Percentiles rank a stretch among this genome's conserved stretches.
Evolutionary conservation across 2,888 invertebrate species (phyloP).

Genomic region (Drosophila sordidapex): DNA sequence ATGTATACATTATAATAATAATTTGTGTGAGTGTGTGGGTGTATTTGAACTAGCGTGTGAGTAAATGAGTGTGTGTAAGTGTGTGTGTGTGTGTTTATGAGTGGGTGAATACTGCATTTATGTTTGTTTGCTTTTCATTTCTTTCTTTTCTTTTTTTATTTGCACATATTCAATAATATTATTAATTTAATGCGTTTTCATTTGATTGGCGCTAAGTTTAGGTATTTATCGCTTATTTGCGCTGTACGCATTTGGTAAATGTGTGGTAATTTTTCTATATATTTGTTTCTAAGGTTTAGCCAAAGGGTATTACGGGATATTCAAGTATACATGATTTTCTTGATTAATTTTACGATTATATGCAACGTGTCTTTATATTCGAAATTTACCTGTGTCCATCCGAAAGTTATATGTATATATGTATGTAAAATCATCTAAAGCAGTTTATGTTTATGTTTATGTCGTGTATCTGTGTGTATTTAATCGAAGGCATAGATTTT

Average conservation of each 20-base stretch:
- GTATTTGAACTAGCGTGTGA: constrained; percentile 20
- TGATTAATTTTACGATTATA: constrained; percentile 55
- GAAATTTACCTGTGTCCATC: constrained; percentile 65
- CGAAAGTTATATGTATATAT: constrained; percentile 47
- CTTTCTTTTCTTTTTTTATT: constrained; percentile 1
- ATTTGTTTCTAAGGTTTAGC: constrained; percentile 58
- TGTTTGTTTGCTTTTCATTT: constrained; percentile 13
- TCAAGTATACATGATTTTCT: constrained; percentile 46
- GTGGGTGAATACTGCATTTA: constrained; percentile 19
- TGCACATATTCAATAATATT: constrained; percentile 27
- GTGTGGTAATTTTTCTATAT: constrained; percentile 54
- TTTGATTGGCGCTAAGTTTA: constrained; percentile 20
- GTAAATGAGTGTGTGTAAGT: constrained; percentile 10
- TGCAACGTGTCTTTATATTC: constrained; percentile 38
- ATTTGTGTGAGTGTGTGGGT: constrained; percentile 21
- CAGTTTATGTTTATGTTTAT: constrained; percentile 22
- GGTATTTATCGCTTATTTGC: constrained; percentile 17
- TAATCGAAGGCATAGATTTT: constrained; percentile 4
- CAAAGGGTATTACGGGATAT: constrained; percentile 48
- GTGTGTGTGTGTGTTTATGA: constrained; percentile 11
- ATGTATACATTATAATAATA: constrained; percentile 31
- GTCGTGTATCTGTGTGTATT: constrained; percentile 14
- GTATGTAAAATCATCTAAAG: constrained; percentile 31
- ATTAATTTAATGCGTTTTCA: constrained; percentile 21
- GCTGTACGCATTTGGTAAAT: constrained; percentile 19